Evolutionary conservation across 2,888 invertebrate genomes (phyloP).

Genomic region (Apodemia duryi): DNA sequence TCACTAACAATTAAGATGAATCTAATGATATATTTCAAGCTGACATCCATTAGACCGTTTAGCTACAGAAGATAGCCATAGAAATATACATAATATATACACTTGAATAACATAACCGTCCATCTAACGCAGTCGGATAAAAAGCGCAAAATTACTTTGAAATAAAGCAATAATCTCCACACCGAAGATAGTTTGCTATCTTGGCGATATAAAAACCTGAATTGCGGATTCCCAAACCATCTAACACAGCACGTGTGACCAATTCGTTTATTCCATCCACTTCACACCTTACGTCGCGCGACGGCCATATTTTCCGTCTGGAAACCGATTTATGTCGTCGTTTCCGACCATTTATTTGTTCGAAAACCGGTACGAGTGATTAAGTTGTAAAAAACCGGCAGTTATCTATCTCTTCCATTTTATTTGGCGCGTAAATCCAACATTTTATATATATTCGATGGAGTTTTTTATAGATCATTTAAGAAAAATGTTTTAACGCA

Average conservation of each 20-base stretch:
- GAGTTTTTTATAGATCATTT: too few relatives aligned
- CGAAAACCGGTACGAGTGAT: conserved; percentile 39
- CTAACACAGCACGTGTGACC: conserved; percentile 15
- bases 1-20: too few relatives aligned
- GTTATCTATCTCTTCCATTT: conserved; percentile 32
- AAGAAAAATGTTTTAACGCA: too few relatives aligned
- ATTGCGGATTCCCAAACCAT: neutral
- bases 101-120: too few relatives aligned
- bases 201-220: neutral
- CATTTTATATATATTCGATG: conserved; percentile 14
- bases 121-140: too few relatives aligned
- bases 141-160: too few relatives aligned
- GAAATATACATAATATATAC: too few relatives aligned
- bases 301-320: conserved; percentile 39
- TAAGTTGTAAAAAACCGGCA: conserved; percentile 37
- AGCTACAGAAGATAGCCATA: too few relatives aligned
- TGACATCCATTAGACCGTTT: too few relatives aligned
- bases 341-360: conserved; percentile 43
- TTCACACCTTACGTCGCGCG: conserved; percentile 27
- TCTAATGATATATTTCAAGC: too few relatives aligned
- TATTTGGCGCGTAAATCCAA: conserved; percentile 28
- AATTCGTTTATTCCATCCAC: conserved; percentile 29
- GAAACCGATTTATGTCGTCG: conserved; percentile 42
- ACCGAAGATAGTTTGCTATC: too few relatives aligned
- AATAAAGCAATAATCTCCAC: too few relatives aligned